Conservation (phyloP, 2,113 vertebrate genomes). For the Sinocyclocheilus anshuiensis region DNA sequence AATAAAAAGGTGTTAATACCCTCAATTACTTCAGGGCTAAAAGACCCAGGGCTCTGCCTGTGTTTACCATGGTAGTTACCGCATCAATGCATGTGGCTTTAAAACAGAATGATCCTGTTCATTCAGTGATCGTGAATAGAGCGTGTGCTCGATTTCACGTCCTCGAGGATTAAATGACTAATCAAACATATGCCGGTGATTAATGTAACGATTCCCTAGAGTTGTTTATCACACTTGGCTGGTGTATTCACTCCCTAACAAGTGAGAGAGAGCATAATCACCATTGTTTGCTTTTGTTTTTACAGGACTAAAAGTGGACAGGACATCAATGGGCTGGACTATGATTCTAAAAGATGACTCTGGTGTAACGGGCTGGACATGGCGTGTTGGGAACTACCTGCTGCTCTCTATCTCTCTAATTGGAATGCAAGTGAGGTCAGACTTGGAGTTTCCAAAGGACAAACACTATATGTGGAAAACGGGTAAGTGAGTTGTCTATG, state of each 20-base stretch:
- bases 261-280: constrained; percentile 45
- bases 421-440: constrained; percentile 75
- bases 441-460: constrained; percentile 80
- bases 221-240: neutral
- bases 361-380: constrained; percentile 76
- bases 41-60: constrained; percentile 13
- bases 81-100: constrained; percentile 14
- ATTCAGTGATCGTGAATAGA: neutral
- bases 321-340: constrained; percentile 82
- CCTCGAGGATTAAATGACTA: constrained; percentile 16
- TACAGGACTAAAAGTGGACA: constrained; percentile 82
- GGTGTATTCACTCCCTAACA: neutral
- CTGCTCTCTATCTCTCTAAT: constrained; percentile 79
- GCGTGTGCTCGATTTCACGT: neutral
- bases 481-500: constrained; percentile 78
- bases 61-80: constrained; percentile 16
- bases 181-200: constrained; percentile 12
- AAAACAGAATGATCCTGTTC: neutral
- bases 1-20: constrained; percentile 70
- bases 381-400: constrained; percentile 75
- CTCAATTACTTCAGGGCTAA: constrained; percentile 60
- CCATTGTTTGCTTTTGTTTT: constrained; percentile 40
- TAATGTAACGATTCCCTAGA: constrained; percentile 12
- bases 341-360: constrained; percentile 87
- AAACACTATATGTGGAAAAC: constrained; percentile 91